A percentile compares a stretch with the other conserved stretches of the same genome.
Evolutionary conservation across 2,113 vertebrate species (phyloP).

Genomic region (Hypanus sabinus): DNA sequence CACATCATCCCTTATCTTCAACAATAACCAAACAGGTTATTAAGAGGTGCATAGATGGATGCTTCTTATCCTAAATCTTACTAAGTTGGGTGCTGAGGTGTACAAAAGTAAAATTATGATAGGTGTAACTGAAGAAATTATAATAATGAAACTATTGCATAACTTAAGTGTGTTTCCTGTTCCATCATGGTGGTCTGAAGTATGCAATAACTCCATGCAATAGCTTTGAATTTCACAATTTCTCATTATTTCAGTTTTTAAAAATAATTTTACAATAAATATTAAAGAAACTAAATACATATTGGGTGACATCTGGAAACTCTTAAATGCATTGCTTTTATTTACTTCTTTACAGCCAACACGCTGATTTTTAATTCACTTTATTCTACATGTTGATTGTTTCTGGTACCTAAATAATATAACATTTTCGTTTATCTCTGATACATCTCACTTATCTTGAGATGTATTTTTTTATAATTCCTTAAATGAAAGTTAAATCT

Average conservation of each 20-base stretch:
- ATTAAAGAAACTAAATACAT: neutral
- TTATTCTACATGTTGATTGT: neutral
- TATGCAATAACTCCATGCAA: no score
- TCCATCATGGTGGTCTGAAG: no score
- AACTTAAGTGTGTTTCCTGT: no score
- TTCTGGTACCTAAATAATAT: neutral
- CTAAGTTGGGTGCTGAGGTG: no score
- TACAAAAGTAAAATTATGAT: no score
- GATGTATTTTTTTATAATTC: neutral
- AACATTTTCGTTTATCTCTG: neutral
- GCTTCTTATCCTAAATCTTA: no score
- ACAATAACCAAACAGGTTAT: no score
- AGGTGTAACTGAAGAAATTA: no score
- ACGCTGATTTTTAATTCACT: neutral
- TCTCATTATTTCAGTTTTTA: neutral
- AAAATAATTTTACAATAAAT: neutral
- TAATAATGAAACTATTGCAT: no score
- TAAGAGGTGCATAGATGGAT: no score
- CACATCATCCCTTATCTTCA: no score
- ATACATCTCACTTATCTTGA: neutral
- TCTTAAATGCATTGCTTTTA: neutral
- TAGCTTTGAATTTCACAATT: no score
- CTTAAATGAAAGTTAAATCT: neutral
- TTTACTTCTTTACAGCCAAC: neutral
- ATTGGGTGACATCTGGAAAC: neutral